phyloP scores from a whole-genome alignment of 2,113 vertebrate species.

The Elephantulus edwardii region DNA sequence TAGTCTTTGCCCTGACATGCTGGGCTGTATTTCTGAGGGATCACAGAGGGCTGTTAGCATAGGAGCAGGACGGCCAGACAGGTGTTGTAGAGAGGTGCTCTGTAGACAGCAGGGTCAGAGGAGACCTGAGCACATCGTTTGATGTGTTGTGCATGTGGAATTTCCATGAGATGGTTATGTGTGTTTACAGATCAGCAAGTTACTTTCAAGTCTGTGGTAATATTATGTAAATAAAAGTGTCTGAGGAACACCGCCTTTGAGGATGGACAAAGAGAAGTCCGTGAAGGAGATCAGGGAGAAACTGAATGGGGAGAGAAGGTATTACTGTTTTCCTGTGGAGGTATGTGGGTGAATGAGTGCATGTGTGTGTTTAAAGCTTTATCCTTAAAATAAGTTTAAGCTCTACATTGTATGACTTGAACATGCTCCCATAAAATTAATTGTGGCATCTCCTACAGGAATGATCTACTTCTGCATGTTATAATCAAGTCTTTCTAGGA shows the following conservation, averaged over 20 bases:
- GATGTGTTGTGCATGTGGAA: not conserved
- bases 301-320: not conserved
- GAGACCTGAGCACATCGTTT: not conserved
- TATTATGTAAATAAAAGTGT: not conserved
- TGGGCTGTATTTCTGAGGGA: not conserved
- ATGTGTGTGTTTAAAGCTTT: not conserved
- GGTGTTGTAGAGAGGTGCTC: not conserved
- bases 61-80: not conserved
- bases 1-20: too few species aligned
- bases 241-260: not conserved
- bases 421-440: not conserved
- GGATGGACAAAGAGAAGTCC: not conserved
- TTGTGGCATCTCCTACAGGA: not conserved
- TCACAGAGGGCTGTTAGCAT: not conserved
- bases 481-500: not conserved
- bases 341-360: not conserved
- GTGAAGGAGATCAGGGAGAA: not conserved
- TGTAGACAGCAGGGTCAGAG: not conserved
- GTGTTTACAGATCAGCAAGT: not conserved
- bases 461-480: not conserved
- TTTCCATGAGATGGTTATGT: not conserved
- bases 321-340: not conserved
- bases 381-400: slow-evolving; percentile 18
- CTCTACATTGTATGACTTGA: not conserved
- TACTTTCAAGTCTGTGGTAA: not conserved